Evolutionary conservation across 2,888 invertebrate species (phyloP).

Genomic region (Argyresthia albistria): DNA sequence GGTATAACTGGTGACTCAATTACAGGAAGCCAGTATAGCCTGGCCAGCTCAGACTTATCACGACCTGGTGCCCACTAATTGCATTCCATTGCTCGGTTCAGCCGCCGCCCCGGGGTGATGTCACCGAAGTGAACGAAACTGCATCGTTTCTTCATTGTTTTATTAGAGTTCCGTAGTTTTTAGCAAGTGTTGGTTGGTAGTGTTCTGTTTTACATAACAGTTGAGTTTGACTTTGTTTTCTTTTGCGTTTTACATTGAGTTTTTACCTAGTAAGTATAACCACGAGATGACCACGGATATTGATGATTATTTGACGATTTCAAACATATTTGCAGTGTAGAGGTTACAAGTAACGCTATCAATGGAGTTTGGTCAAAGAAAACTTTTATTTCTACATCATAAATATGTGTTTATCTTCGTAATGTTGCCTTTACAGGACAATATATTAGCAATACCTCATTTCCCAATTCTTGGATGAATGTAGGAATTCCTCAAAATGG

Average conservation of each 20-base stretch:
- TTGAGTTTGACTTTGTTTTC: background rate
- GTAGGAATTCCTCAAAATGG: background rate
- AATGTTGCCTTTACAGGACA: background rate
- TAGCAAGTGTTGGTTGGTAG: background rate
- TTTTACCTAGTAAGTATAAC: no score
- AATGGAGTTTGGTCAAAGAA: background rate
- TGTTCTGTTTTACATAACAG: background rate
- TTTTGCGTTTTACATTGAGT: background rate
- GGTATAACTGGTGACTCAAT: background rate
- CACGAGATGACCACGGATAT: background rate
- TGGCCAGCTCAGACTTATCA: background rate
- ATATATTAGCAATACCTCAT: no score
- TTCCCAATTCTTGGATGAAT: background rate
- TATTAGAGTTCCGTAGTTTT: background rate
- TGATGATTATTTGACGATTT: background rate
- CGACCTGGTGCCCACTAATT: background rate
- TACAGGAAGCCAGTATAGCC: no score
- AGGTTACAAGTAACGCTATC: background rate
- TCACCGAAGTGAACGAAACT: background rate
- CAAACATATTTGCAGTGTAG: background rate
- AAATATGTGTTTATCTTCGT: background rate
- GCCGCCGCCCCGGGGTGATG: background rate
- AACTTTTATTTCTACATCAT: background rate
- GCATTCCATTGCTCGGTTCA: slow-evolving; percentile 1
- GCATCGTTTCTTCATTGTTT: background rate